These are phyloP conservation scores for Scolanthus callimorphus DNA, from an alignment of 92 coral and sea anemone species.

Conservation along the genomic window DNA sequence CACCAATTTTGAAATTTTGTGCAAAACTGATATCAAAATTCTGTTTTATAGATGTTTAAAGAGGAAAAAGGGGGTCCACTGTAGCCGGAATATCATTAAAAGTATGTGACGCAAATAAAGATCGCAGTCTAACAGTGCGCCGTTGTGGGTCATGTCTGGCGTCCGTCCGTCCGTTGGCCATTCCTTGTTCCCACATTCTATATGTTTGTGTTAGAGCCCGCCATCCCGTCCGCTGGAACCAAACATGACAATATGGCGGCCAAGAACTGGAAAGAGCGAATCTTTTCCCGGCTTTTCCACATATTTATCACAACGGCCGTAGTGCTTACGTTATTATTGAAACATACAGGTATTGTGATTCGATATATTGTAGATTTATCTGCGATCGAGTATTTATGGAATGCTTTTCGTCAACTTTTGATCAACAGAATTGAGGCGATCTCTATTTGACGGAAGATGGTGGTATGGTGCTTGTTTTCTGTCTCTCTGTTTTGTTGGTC, in stretches of 20 bases:
- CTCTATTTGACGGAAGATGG: constrained; percentile 79
- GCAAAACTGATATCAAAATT: too few species aligned
- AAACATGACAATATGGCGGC: constrained; percentile 74
- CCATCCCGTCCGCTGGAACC: background rate
- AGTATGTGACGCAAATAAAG: too few species aligned
- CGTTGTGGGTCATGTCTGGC: too few species aligned
- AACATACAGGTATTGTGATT: constrained; percentile 74
- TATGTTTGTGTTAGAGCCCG: too few species aligned
- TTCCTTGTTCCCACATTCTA: too few species aligned
- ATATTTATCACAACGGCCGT: constrained; percentile 72
- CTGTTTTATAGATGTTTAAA: too few species aligned
- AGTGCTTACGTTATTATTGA: constrained; percentile 64
- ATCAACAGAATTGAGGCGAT: constrained; percentile 73
- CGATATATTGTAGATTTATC: background rate
- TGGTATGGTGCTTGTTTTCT: constrained; percentile 65
- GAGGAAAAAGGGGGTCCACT: too few species aligned
- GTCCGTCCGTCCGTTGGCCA: too few species aligned
- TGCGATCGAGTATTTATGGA: background rate
- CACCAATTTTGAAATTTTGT: too few species aligned
- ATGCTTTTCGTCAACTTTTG: background rate
- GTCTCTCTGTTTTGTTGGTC: constrained; percentile 54
- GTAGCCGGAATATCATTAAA: too few species aligned
- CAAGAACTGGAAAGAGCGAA: constrained; percentile 75
- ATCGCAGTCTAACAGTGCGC: too few species aligned
- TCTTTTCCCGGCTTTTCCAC: constrained; percentile 80